A percentile compares a stretch with the other conserved stretches of the same genome.
These are phyloP conservation scores for Carduelis carduelis DNA, from an alignment of 2,797 vertebrate genomes.

Conservation along the genomic window DNA sequence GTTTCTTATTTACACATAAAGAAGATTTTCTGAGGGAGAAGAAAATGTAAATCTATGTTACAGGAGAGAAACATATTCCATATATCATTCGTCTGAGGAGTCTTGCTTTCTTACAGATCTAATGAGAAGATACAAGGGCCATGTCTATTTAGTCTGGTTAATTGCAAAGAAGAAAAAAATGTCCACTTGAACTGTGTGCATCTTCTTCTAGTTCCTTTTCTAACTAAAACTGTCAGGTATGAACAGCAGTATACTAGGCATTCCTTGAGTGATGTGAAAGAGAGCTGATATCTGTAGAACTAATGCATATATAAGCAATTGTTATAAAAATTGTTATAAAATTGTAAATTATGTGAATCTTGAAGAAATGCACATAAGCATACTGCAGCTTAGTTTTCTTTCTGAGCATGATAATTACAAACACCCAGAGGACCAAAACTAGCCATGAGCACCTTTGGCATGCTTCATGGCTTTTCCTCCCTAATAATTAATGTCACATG, in stretches of 20 bases:
- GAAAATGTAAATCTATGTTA: neutral
- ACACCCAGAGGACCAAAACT: neutral
- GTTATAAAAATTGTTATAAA: neutral
- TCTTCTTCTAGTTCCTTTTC: neutral
- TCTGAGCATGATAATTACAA: neutral
- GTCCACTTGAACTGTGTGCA: neutral
- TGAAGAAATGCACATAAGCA: neutral
- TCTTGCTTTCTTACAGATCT: neutral
- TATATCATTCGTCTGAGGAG: neutral
- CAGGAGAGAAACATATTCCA: neutral
- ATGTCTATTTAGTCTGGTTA: neutral
- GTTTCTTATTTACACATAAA: neutral
- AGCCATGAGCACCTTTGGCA: neutral
- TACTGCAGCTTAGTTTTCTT: neutral
- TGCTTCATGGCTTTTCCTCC: neutral
- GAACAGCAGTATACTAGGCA: neutral
- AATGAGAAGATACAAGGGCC: neutral
- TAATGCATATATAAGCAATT: neutral
- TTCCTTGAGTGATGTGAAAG: neutral
- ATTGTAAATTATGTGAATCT: neutral
- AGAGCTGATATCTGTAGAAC: neutral
- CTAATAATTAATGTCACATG: neutral
- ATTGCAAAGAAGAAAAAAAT: neutral
- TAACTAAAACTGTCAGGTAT: neutral
- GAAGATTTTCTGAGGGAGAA: neutral